These are phyloP conservation scores for Campodea augens DNA, from an alignment of 1,140 invertebrate species.

Conservation along the genomic window DNA sequence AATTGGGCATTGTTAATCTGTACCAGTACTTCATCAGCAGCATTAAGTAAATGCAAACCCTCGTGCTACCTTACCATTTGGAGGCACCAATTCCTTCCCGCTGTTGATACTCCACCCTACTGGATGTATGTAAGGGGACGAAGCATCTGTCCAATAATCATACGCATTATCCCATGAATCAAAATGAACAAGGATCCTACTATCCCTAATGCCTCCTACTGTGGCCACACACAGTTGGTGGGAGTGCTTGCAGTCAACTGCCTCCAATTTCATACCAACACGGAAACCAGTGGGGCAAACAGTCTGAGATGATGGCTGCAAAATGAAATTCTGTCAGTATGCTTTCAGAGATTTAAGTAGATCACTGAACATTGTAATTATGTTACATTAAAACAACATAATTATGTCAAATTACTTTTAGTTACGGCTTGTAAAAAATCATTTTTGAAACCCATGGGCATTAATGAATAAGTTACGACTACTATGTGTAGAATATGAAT, in stretches of 20 bases:
- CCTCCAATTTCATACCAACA: constrained; percentile 84
- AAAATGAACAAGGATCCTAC: constrained; percentile 76
- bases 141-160: constrained; percentile 81
- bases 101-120: constrained; percentile 80
- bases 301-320: constrained; percentile 26
- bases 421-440: no score
- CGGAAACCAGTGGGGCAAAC: constrained; percentile 55
- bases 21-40: constrained; percentile 19
- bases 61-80: constrained; percentile 45
- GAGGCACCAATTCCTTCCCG: constrained; percentile 57
- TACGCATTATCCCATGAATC: constrained; percentile 87
- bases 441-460: no score
- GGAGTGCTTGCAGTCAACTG: constrained; percentile 78
- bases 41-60: constrained; percentile 8
- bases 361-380: neutral
- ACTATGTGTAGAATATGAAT: no score
- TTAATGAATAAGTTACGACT: no score
- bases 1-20: no score
- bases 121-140: constrained; percentile 81
- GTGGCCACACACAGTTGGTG: constrained; percentile 72
- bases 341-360: neutral
- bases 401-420: no score
- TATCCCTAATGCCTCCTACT: constrained; percentile 61
- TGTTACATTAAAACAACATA: no score
- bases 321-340: neutral